Conservation (phyloP, 2,797 vertebrate genomes). For the Gymnoscopelus braueri region DNA sequence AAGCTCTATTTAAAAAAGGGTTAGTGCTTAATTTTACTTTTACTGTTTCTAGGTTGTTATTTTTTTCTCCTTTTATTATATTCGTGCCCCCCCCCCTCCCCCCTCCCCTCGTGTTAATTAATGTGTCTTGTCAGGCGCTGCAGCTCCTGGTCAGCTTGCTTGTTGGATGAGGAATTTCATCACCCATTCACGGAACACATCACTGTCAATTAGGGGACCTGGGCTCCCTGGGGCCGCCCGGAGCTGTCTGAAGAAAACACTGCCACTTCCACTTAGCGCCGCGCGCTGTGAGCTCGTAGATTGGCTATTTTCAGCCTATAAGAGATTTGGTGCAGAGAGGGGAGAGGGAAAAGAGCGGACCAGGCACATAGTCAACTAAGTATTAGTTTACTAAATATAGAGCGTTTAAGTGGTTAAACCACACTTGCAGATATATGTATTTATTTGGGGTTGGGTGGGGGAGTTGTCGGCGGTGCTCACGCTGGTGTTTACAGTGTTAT, state of each 20-base stretch:
- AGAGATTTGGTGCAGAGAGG: no score
- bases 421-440: constrained; percentile 6
- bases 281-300: no score
- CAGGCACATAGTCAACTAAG: constrained; percentile 66
- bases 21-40: constrained; percentile 43
- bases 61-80: constrained; percentile 50
- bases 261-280: constrained; percentile 73
- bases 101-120: constrained; percentile 70
- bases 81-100: constrained; percentile 32
- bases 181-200: constrained; percentile 80
- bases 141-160: constrained; percentile 68
- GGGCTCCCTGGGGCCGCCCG: constrained; percentile 69
- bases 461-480: neutral
- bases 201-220: constrained; percentile 81
- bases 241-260: constrained; percentile 75
- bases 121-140: constrained; percentile 75
- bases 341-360: no score
- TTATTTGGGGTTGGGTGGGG: neutral
- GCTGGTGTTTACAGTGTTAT: constrained; percentile 29
- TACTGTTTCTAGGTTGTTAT: constrained; percentile 18
- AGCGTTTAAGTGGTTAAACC: constrained; percentile 40
- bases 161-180: constrained; percentile 71
- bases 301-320: no score
- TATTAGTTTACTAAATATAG: constrained; percentile 5
- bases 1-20: constrained; percentile 41